These are phyloP conservation scores for Asteroscopus sphinx DNA, from an alignment of 2,888 invertebrate genomes.

Conservation along the genomic window DNA sequence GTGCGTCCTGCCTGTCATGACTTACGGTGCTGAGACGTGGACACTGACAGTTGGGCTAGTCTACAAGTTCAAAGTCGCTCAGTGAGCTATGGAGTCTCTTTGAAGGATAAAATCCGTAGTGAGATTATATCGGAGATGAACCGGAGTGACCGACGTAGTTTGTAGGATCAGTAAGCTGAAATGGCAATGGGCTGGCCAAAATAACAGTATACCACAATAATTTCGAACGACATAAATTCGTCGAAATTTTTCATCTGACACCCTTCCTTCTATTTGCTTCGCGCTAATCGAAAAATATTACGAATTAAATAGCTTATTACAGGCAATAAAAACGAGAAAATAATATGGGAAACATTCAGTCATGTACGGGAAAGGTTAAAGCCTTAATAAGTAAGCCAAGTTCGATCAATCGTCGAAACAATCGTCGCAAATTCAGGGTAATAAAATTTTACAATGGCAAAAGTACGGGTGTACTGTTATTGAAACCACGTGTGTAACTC, in stretches of 20 bases:
- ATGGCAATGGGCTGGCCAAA: too few species aligned
- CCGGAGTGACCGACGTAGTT: too few species aligned
- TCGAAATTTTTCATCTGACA: conserved; percentile 19
- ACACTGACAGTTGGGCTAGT: too few species aligned
- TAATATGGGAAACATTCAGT: conserved; percentile 63
- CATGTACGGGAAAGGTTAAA: conserved; percentile 63
- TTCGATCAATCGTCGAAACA: conserved; percentile 66
- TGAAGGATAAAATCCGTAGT: too few species aligned
- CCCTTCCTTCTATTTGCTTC: conserved; percentile 35
- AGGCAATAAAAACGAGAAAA: conserved; percentile 68
- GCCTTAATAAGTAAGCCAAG: conserved; percentile 67
- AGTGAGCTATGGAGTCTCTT: too few species aligned
- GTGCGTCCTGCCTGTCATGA: too few species aligned
- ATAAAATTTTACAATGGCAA: conserved; percentile 81
- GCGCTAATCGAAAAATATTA: conserved; percentile 48
- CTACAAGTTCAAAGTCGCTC: too few species aligned
- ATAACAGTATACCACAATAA: conserved; percentile 29
- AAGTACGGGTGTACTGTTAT: conserved; percentile 37
- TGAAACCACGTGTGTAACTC: conserved; percentile 24
- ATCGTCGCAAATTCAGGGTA: conserved; percentile 80
- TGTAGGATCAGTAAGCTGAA: too few species aligned
- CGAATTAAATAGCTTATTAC: conserved; percentile 68
- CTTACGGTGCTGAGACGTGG: too few species aligned
- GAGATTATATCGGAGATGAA: too few species aligned
- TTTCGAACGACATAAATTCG: conserved; percentile 19